Percentiles rank a stretch among this genome's conserved stretches.
These are phyloP conservation scores for Agrotis exclamationis DNA, from an alignment of 2,888 invertebrate genomes.

Conservation along the genomic window DNA sequence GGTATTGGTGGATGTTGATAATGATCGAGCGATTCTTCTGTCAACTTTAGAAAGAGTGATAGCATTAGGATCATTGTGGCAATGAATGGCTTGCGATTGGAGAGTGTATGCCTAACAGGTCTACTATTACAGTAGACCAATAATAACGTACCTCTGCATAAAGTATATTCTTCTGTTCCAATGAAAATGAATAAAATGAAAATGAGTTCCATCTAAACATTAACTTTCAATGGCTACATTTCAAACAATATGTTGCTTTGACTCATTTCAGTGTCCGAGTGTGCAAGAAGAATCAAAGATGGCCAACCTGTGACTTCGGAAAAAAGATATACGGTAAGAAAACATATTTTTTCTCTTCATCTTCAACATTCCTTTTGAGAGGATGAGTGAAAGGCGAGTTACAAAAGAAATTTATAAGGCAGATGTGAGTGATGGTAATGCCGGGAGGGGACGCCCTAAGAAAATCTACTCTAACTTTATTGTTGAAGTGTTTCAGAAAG, in stretches of 20 bases:
- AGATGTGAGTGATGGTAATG: too few relatives aligned
- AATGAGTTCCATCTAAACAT: too few relatives aligned
- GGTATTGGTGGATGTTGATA: not conserved
- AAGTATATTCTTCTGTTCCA: not conserved
- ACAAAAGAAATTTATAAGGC: too few relatives aligned
- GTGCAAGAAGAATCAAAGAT: constrained; percentile 54
- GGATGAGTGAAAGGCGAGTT: too few relatives aligned
- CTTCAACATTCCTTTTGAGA: too few relatives aligned
- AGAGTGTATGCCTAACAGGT: not conserved
- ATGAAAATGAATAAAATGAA: too few relatives aligned
- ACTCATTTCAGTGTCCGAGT: constrained; percentile 33
- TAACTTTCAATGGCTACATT: not conserved
- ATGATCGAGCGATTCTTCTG: too few relatives aligned
- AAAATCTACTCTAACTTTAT: too few relatives aligned
- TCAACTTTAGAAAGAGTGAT: too few relatives aligned
- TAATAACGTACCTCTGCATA: not conserved
- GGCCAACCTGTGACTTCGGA: constrained; percentile 33
- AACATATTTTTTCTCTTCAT: not conserved
- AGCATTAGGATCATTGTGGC: not conserved
- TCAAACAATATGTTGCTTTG: not conserved
- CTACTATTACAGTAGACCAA: not conserved
- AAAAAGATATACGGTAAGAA: constrained; percentile 40
- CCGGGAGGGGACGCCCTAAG: too few relatives aligned
- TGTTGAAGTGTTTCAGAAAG: too few relatives aligned
- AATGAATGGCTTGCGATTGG: not conserved